Conservation (phyloP, 2,113 vertebrate genomes). For the Onychostoma macrolepis region DNA sequence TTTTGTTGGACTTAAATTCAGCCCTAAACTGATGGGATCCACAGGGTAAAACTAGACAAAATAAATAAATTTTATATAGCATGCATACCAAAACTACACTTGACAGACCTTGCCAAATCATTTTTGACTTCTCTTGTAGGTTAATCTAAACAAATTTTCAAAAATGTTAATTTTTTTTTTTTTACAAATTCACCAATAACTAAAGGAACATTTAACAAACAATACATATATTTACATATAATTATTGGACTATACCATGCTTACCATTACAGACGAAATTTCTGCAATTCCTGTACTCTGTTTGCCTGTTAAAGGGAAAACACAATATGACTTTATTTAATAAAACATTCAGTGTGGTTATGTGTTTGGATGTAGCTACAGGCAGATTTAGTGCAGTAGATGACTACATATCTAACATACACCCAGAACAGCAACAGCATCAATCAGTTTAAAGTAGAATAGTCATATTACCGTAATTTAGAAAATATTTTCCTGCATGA, state of each 20-base stretch:
- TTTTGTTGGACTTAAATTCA: neutral
- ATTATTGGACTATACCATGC: neutral
- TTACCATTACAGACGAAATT: neutral
- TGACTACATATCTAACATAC: neutral
- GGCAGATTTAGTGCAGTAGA: neutral
- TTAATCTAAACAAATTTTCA: neutral
- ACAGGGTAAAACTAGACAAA: slow-evolving; percentile 26
- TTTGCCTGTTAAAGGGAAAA: slow-evolving; percentile 9
- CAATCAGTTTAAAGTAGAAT: neutral
- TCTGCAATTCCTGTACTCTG: neutral
- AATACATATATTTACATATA: neutral
- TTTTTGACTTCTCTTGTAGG: neutral
- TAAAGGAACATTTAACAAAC: neutral
- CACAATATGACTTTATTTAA: neutral
- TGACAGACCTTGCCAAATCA: neutral
- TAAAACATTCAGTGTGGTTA: neutral
- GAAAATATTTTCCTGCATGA: neutral
- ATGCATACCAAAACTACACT: neutral
- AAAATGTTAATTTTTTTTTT: neutral
- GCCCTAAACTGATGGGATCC: neutral
- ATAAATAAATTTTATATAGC: neutral
- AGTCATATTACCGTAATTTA: neutral
- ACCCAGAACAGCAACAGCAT: neutral
- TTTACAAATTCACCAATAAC: neutral
- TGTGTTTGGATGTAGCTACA: neutral